Percentiles rank a stretch among this genome's conserved stretches.
Evolutionary conservation across 2,888 invertebrate genomes (phyloP).

Genomic region (Lysandra bellargus): DNA sequence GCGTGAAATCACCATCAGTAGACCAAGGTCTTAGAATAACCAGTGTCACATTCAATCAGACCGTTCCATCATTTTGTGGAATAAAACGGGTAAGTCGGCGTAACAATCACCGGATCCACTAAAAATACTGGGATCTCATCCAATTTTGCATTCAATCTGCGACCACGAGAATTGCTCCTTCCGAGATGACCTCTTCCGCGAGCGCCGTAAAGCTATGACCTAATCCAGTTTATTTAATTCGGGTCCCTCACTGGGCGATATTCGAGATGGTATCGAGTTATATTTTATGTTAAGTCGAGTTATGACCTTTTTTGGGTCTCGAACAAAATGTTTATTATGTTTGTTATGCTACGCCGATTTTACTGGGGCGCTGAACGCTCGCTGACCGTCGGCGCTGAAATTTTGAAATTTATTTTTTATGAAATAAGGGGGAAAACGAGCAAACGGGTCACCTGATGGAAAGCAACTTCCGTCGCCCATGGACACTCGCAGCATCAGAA

Average conservation of each 20-base stretch:
- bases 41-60: slow-evolving; percentile 78
- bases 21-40: slow-evolving; percentile 56
- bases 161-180: slow-evolving; percentile 77
- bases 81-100: slow-evolving; percentile 66
- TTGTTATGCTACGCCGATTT: no score
- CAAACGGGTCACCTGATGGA: no score
- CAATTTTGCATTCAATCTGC: slow-evolving; percentile 81
- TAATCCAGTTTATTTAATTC: slow-evolving; percentile 79
- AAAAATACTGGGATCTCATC: slow-evolving; percentile 77
- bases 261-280: slow-evolving; percentile 46
- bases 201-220: slow-evolving; percentile 76
- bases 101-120: slow-evolving; percentile 66
- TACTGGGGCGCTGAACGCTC: no score
- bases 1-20: slow-evolving; percentile 48
- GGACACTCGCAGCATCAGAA: no score
- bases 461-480: no score
- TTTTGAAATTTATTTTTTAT: no score
- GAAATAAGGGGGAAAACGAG: no score
- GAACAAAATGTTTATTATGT: not conserved
- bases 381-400: no score
- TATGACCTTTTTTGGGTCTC: slow-evolving; percentile 1
- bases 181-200: slow-evolving; percentile 76
- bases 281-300: slow-evolving; percentile 19
- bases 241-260: slow-evolving; percentile 70
- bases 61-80: slow-evolving; percentile 65